A percentile compares a stretch with the other conserved stretches of the same genome.
phyloP scores from a whole-genome alignment of 2,888 invertebrate species.

The Pyralis farinalis region DNA sequence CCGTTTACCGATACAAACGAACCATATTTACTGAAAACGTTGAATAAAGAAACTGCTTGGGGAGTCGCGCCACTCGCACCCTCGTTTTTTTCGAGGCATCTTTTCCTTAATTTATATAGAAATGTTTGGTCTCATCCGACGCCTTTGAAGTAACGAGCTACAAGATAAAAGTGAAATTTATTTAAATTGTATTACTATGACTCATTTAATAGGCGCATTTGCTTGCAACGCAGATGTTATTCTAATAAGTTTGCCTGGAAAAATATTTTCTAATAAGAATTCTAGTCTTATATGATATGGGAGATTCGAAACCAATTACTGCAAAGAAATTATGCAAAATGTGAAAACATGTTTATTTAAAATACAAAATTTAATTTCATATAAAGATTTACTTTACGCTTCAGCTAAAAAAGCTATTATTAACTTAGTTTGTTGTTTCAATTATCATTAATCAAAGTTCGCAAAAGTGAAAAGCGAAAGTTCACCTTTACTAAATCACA shows the following conservation, averaged over 20 bases:
- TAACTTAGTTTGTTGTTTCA: no score
- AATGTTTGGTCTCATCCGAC: constrained; percentile 70
- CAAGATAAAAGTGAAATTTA: constrained; percentile 44
- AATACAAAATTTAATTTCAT: background rate
- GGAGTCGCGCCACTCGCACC: constrained; percentile 53
- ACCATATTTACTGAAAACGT: constrained; percentile 70
- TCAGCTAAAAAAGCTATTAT: no score
- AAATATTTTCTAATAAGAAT: constrained; percentile 4
- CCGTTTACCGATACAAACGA: constrained; percentile 29
- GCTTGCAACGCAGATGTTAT: constrained; percentile 1
- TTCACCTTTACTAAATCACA: constrained; percentile 9
- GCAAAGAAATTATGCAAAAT: no score
- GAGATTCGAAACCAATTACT: background rate
- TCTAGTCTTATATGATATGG: background rate
- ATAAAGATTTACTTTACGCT: no score
- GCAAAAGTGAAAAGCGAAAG: background rate
- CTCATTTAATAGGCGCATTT: constrained; percentile 7
- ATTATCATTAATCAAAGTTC: no score
- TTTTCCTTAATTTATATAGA: constrained; percentile 80
- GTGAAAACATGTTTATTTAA: no score
- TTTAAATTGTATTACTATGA: constrained; percentile 31
- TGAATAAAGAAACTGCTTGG: constrained; percentile 70
- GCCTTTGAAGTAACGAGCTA: constrained; percentile 59
- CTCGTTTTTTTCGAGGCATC: constrained; percentile 69
- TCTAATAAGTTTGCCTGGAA: constrained; percentile 13